These are phyloP conservation scores for Strigamia crassipes DNA, from an alignment of 2,888 invertebrate species.

Conservation along the genomic window DNA sequence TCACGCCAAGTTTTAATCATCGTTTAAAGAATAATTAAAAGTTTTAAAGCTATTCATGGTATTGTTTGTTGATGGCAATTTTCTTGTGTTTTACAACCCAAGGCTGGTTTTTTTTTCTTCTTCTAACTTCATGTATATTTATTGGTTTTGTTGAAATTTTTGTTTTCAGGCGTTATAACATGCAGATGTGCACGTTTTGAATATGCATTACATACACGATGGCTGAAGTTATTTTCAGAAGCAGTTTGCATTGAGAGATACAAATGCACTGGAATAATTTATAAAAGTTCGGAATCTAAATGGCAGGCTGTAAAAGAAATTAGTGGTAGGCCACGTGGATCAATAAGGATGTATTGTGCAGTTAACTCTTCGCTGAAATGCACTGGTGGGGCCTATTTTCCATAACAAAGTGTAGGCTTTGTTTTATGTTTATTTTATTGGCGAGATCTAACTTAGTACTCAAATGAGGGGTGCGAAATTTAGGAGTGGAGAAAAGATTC, in stretches of 20 bases:
- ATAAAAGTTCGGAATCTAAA: conserved; percentile 11
- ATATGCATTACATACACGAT: not conserved
- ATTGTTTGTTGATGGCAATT: no score
- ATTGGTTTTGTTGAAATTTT: no score
- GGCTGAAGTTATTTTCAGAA: not conserved
- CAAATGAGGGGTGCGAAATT: not conserved
- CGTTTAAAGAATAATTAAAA: no score
- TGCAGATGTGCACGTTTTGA: not conserved
- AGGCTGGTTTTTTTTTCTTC: no score
- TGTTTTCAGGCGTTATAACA: no score
- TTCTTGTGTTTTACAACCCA: no score
- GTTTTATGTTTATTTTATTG: conserved; percentile 21
- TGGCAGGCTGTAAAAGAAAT: conserved; percentile 6
- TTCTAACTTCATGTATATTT: no score
- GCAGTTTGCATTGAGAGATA: not conserved
- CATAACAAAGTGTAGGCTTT: conserved; percentile 11
- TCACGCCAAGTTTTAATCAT: no score
- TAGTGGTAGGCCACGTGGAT: conserved; percentile 16
- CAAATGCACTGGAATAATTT: not conserved
- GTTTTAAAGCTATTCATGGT: no score
- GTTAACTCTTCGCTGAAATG: conserved; percentile 11
- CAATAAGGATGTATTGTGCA: conserved; percentile 11
- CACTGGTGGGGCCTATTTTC: conserved; percentile 21
- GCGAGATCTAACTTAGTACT: not conserved
- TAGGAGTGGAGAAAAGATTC: not conserved